Evolutionary conservation across 2,888 invertebrate species (phyloP).

Genomic region (Teleiodes luculella): DNA sequence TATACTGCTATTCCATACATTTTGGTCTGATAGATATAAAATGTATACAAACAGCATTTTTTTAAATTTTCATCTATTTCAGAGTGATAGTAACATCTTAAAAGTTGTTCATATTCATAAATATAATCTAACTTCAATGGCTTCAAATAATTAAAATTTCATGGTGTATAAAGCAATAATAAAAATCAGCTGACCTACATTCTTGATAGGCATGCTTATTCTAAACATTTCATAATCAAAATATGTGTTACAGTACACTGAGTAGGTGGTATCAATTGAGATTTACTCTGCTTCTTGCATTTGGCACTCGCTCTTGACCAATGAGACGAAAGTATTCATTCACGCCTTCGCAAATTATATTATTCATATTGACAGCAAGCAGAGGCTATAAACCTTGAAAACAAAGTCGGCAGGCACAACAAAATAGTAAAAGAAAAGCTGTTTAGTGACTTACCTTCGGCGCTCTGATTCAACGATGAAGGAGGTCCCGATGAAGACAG

Average conservation of each 20-base stretch:
- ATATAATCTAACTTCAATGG: no score
- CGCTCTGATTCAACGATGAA: slow-evolving; percentile 64
- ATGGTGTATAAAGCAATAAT: no score
- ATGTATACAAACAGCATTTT: no score
- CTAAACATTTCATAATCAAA: slow-evolving; percentile 5
- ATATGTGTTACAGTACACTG: background rate
- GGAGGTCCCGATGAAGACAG: slow-evolving; percentile 54
- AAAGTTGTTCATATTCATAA: no score
- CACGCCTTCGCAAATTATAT: slow-evolving; percentile 51
- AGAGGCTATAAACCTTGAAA: slow-evolving; percentile 67
- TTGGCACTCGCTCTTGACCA: slow-evolving; percentile 23
- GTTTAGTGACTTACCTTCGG: slow-evolving; percentile 59
- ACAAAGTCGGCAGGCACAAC: slow-evolving; percentile 31
- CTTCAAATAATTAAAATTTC: no score
- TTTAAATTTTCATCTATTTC: no score
- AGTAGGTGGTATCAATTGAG: slow-evolving; percentile 4
- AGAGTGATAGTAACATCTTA: no score
- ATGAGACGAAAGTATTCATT: slow-evolving; percentile 36
- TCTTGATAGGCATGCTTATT: background rate
- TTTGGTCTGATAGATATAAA: no score
- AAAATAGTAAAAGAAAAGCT: slow-evolving; percentile 31
- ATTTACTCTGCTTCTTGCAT: background rate
- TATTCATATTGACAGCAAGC: slow-evolving; percentile 48
- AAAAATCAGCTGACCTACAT: background rate
- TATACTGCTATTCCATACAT: no score